Evolutionary conservation across 1,140 invertebrate genomes (phyloP), one percentile per base, ranked within the genome.

Genomic region (Heliconius nattereri): DNA sequence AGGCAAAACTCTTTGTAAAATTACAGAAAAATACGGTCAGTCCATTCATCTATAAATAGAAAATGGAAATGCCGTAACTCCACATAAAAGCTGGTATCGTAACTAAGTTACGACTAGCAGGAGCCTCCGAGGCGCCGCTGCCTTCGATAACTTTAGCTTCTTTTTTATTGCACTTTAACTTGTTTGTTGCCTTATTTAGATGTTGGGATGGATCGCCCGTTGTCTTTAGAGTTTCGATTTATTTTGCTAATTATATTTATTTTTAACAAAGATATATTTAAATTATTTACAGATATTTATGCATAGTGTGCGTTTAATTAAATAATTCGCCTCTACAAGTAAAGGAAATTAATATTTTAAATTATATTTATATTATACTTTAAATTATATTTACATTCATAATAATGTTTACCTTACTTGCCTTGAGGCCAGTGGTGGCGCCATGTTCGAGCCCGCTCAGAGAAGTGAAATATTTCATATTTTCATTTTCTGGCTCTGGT

Each of bases 151-250:
- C 19, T 29, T 73, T 26, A 54, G 45, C 23, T 26, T 66, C 60
- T 66, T 29, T 66, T 52, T 54, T 49, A 74, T 49, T 74, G 49
- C 49, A 54, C 40, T 74, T 74, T 74, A 74, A 74, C 23, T 26
- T 74, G 40, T 74, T 8, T 74, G 23, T 66, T 66, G n/a, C 23
- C 26, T 26, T 66, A 29, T 66, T 66, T 66, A 29, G 60, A 66
- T 66, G 23, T 66, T 66, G 23, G 26, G 23, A 66, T 66, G 13
- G 8, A 66, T 29, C 23, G 26, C 2, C 23, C n/a, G 60, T 11
- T 5, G 26, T 66, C 23, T 66, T 29, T 13, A 29, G 60, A 66
- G 0, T 29, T n/a, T 60, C 9, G 5, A 29, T 66, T 29, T 66
- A 66, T 29, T 66, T 66, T 66, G 7, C 8, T n/a, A 23, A 23